Evolutionary conservation across 1,140 invertebrate genomes (phyloP), one percentile per base, ranked within the genome.

Genomic region (Neocloeon triangulifer): DNA sequence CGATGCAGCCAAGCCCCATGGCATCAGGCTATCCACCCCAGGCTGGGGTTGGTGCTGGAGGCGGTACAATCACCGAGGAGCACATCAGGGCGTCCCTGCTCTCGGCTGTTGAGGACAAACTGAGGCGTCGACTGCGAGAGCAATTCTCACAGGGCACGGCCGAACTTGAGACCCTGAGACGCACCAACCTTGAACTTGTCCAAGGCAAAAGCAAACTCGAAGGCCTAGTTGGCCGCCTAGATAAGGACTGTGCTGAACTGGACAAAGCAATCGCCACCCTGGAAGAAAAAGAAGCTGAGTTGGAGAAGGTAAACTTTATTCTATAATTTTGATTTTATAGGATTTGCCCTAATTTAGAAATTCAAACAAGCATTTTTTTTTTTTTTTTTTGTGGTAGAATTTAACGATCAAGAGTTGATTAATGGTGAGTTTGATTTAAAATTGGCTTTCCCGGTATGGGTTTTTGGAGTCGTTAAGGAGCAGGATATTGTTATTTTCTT

Each of bases 81-180:
- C 88, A 95, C 48, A 85, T 97, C 28, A 71, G 82, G 46, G 81
- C 78, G 25, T 96, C 91, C 16, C 56, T 98, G 7, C 52, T 95
- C 2, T 88, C 84, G 29, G 92, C 91, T 12, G 81, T 95, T 1
- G 84, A 92, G 55, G 89, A 97, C 49, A 94, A 92, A 59, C 43
- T 97, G 31, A 69, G 73, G 42, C 61, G 82, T 34, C 64, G 76
- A 36, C 60, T 96, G 25, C 73, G 79, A 37, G 91, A 97, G 48
- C 74, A 81, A 45, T 78, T 80, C 41, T 77, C 75, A 37, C 82
- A 91, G 51, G 69, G 78, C 40, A 67, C 84, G 59, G 88, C 84
- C 10, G 89, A 95, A 56, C 62, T 92, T 37, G 80, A 94, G 49
- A 88, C 84, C 9, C 52, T 95, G 21, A 66, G 74, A 44, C 70